Evolutionary conservation across 2,797 vertebrate genomes (phyloP).

Genomic region (Alosa sapidissima): DNA sequence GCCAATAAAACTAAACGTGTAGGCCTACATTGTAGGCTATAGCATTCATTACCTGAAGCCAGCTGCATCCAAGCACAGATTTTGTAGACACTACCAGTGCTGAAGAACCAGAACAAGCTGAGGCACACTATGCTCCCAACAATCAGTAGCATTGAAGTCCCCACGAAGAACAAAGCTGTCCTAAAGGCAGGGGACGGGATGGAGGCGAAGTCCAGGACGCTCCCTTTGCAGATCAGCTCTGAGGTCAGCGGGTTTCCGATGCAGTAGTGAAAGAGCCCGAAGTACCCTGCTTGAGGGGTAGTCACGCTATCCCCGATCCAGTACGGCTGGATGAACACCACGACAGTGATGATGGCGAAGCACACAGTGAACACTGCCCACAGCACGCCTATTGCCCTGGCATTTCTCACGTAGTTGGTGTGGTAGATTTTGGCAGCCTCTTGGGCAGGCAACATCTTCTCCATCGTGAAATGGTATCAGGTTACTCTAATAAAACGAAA

Average conservation of each 20-base stretch:
- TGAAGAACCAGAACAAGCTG: slow-evolving; percentile 93
- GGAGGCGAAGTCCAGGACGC: slow-evolving; percentile 85
- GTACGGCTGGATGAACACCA: slow-evolving; percentile 95
- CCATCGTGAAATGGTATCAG: slow-evolving; percentile 60
- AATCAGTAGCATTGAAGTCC: slow-evolving; percentile 88
- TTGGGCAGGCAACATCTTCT: slow-evolving; percentile 87
- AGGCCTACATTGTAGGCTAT: no score
- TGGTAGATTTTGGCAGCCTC: slow-evolving; percentile 97
- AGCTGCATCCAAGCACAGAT: slow-evolving; percentile 97
- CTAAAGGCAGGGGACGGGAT: slow-evolving; percentile 95
- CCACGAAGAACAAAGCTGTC: slow-evolving; percentile 95
- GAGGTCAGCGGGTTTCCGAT: slow-evolving; percentile 93
- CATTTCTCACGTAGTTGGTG: slow-evolving; percentile 94
- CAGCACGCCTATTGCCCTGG: slow-evolving; percentile 90
- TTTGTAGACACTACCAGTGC: slow-evolving; percentile 89
- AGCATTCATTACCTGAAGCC: slow-evolving; percentile 79
- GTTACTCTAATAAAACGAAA: slow-evolving; percentile 13
- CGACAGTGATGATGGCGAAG: slow-evolving; percentile 88
- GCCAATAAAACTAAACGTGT: no score
- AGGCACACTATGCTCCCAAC: slow-evolving; percentile 90
- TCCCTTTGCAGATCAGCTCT: slow-evolving; percentile 91
- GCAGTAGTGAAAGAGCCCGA: slow-evolving; percentile 95
- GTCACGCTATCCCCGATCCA: slow-evolving; percentile 96
- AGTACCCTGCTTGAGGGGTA: slow-evolving; percentile 94
- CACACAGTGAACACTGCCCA: slow-evolving; percentile 96